Base-by-base conservation (phyloP, 1,140 invertebrate species). In the Caerostris darwini region DNA sequence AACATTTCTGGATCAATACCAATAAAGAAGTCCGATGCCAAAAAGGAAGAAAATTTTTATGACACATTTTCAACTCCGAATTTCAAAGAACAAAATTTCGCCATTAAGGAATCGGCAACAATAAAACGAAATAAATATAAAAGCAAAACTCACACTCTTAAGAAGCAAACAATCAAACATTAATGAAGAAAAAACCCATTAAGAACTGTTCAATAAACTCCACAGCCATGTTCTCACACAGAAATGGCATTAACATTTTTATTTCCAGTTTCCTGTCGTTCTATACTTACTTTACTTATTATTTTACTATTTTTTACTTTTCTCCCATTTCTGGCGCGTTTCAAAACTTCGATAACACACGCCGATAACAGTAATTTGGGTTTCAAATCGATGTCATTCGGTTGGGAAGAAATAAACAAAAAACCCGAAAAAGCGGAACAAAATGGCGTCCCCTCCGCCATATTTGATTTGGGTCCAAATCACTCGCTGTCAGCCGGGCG, bases 101-200 rank as follows among this genome's bases (percentile, higher is more conserved):
- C 82, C 8, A 85, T 85, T 85, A 58, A 57, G 17, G 82, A 57
- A 56, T n/a, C n/a, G 17, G 10, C 8, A n/a, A 85, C n/a, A 57
- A 85, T 19, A 5, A 56, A 85, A 14, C 10, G 50, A 17, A 57
- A 54, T 3, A n/a, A 85, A 19, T 57, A 4, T 3, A 17, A 10
- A 17, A 8, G 61, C 17, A 17, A 14, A 34, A 10, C 8, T 8
- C 10, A 10, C 14, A 56, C 10, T 14, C 12, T 19, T 8, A 6
- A n/a, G 57, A 88, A 67, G 64, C 86, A 88, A 88, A 88, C 86
- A 88, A 88, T 67, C 86, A 67, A 88, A 19, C 86, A 64, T 61
- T 88, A 88, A 88, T 64, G 58, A 88, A 88, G 86, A 88, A 34
- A 88, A 88, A 61, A 34, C 58, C 86, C 86, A 88, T 88, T 88